A percentile compares a stretch with the other conserved stretches of the same genome.
Conservation (phyloP, 2,797 vertebrate genomes). For the Macropodus opercularis region DNA sequence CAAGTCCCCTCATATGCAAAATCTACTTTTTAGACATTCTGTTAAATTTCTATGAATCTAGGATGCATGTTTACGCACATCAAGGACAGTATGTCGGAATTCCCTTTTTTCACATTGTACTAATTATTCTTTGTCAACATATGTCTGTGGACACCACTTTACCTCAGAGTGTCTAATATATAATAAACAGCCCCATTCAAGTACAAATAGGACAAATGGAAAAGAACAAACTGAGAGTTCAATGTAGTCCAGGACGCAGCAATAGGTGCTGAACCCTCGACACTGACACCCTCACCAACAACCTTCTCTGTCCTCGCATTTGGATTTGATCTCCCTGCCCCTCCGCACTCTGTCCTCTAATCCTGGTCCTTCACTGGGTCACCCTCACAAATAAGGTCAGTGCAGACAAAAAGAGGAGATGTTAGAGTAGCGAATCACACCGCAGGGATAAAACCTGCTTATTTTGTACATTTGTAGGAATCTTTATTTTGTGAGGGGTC, state of each 20-base stretch:
- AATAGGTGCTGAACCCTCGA: neutral
- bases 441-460: slow-evolving; percentile 67
- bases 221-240: neutral
- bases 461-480: slow-evolving; percentile 58
- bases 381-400: slow-evolving; percentile 71
- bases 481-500: slow-evolving; percentile 60
- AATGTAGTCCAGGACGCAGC: neutral
- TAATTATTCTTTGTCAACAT: no score
- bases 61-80: no score
- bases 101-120: no score
- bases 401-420: slow-evolving; percentile 57
- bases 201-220: neutral
- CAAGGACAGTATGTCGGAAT: no score
- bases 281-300: slow-evolving; percentile 1
- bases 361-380: slow-evolving; percentile 53
- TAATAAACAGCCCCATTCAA: neutral
- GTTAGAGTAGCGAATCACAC: slow-evolving; percentile 60
- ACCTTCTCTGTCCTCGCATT: slow-evolving; percentile 45
- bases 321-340: slow-evolving; percentile 55
- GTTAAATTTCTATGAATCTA: no score
- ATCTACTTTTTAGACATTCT: no score
- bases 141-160: no score
- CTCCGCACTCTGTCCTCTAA: slow-evolving; percentile 41
- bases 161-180: no score
- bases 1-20: no score